Percentiles rank a stretch among this genome's conserved stretches.
Conservation (phyloP, 2,113 vertebrate genomes). For the Leptodactylus fuscus region DNA sequence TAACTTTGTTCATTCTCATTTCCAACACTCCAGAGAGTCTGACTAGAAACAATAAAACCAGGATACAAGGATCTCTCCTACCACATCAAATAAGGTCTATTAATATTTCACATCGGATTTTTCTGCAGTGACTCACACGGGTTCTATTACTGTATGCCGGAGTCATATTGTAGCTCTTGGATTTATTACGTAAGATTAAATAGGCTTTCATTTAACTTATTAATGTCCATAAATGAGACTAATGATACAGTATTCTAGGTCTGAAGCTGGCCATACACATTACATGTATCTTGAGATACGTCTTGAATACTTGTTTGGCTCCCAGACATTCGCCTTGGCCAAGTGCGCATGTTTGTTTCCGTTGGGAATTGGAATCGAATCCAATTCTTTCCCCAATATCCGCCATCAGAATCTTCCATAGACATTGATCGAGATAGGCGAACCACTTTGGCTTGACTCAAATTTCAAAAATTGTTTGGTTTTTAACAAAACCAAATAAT, state of each 20-base stretch:
- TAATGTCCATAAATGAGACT: neutral
- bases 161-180: neutral
- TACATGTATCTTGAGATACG: neutral
- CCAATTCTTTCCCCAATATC: no score
- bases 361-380: no score
- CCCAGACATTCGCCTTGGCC: no score
- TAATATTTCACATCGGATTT: neutral
- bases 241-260: neutral
- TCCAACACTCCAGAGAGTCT: neutral
- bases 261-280: neutral
- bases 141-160: neutral
- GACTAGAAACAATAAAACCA: slow-evolving; percentile 10
- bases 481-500: no score
- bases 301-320: neutral
- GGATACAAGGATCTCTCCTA: neutral
- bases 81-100: neutral
- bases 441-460: no score
- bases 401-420: no score
- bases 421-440: no score
- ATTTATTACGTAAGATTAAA: neutral
- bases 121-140: neutral
- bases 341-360: neutral
- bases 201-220: neutral
- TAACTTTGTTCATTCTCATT: slow-evolving; percentile 24
- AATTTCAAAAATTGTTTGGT: no score